A percentile compares a stretch with the other conserved stretches of the same genome.
phyloP scores from a whole-genome alignment of 1,140 invertebrate genomes.

The Pemphigus obesinymphae region DNA sequence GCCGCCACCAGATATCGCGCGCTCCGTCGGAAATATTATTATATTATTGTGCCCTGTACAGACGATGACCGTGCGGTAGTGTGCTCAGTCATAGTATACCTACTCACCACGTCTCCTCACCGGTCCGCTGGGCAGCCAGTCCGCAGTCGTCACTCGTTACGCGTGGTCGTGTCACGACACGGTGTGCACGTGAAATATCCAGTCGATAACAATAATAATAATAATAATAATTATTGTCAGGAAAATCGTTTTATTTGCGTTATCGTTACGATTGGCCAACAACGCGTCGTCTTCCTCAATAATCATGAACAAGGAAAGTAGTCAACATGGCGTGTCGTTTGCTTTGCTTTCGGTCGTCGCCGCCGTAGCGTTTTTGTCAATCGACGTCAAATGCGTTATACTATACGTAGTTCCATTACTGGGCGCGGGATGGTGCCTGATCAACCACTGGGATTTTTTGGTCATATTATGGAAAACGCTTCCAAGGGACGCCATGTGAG shows the following conservation, averaged over 20 bases:
- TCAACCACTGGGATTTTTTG: background rate
- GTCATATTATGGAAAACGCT: slow-evolving; percentile 45
- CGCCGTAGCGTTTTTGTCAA: background rate
- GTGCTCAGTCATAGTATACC: too few relatives aligned
- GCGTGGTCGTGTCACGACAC: background rate
- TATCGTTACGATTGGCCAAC: background rate
- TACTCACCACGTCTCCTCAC: background rate
- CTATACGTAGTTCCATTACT: background rate
- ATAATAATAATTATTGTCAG: too few relatives aligned
- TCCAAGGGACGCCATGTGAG: slow-evolving; percentile 49
- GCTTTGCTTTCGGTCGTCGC: background rate
- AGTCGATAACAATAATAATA: too few relatives aligned
- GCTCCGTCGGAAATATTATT: background rate
- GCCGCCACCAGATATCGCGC: background rate
- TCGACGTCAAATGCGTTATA: background rate
- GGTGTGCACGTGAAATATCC: too few relatives aligned
- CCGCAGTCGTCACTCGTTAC: background rate
- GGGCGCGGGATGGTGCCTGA: background rate
- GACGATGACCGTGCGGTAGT: background rate
- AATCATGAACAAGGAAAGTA: background rate
- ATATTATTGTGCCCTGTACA: background rate
- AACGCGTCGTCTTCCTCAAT: background rate
- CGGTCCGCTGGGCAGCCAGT: background rate
- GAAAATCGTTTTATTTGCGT: background rate
- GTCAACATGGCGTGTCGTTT: background rate